These are phyloP conservation scores for Parapsyche elsis DNA, from an alignment of 1,140 invertebrate species.

Conservation along the genomic window DNA sequence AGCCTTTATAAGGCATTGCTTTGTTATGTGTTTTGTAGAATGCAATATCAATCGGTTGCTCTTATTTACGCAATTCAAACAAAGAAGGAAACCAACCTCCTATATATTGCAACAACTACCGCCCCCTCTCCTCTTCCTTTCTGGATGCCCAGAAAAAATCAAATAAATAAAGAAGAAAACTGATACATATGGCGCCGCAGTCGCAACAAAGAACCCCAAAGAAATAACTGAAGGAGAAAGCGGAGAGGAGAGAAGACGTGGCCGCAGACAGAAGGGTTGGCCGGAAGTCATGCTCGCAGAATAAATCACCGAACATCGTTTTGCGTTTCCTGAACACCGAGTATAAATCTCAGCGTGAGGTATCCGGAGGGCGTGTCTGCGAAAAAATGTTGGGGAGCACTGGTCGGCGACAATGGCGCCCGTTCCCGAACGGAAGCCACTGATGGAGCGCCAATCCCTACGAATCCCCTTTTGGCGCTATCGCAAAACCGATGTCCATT, in stretches of 20 bases:
- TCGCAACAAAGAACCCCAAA: constrained; percentile 15
- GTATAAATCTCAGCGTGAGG: constrained; percentile 44
- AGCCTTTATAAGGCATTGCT: too few relatives aligned
- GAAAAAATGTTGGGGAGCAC: constrained; percentile 21
- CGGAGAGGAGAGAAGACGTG: constrained; percentile 16
- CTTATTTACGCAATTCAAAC: too few relatives aligned
- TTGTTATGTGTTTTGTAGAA: too few relatives aligned
- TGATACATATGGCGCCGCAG: constrained; percentile 28
- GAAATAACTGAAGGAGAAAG: constrained; percentile 43
- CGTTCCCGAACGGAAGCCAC: constrained; percentile 22
- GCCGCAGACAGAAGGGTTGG: constrained; percentile 44
- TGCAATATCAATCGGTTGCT: too few relatives aligned
- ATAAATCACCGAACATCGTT: constrained; percentile 53
- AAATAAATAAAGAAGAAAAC: background rate
- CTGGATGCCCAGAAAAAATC: constrained; percentile 1
- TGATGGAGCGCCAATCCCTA: background rate
- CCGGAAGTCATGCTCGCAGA: constrained; percentile 43
- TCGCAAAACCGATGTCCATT: background rate
- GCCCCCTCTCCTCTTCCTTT: too few relatives aligned
- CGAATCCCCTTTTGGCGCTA: background rate
- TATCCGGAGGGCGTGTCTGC: constrained; percentile 46
- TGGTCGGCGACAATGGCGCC: constrained; percentile 35
- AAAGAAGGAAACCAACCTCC: too few relatives aligned
- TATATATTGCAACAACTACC: too few relatives aligned
- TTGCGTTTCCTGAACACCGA: constrained; percentile 45